phyloP scores from a whole-genome alignment of 2,113 vertebrate genomes.

The Saiga tatarica region DNA sequence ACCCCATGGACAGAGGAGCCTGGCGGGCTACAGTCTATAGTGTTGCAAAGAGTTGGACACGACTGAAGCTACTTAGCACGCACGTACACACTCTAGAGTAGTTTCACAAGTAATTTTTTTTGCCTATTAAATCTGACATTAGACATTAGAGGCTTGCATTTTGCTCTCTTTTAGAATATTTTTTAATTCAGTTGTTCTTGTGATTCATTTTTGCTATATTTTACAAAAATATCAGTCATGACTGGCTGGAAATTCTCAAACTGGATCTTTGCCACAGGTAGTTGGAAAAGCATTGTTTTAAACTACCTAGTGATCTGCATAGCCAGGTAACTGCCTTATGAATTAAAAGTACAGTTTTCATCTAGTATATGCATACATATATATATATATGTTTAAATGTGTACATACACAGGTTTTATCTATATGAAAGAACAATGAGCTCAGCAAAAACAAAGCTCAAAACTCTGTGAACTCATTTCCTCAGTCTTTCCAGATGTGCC shows the following conservation, averaged over 20 bases:
- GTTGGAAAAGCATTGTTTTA: not conserved
- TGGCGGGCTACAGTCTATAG: not conserved
- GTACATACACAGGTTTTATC: not conserved
- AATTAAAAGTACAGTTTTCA: not conserved
- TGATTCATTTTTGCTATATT: not conserved
- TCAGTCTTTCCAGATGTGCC: conserved; percentile 10
- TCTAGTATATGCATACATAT: too few relatives aligned
- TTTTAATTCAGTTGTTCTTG: conserved; percentile 2
- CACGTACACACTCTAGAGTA: not conserved
- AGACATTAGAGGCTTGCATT: not conserved
- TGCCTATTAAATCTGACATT: not conserved
- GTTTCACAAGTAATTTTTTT: not conserved
- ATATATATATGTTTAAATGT: not conserved
- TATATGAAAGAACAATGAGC: not conserved
- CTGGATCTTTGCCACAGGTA: not conserved
- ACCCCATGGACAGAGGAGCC: not conserved
- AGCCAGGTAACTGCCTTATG: not conserved
- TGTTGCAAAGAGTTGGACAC: not conserved
- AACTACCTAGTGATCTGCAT: not conserved
- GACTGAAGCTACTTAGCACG: not conserved
- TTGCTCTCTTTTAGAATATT: not conserved
- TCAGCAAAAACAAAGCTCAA: not conserved
- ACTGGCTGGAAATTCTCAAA: not conserved
- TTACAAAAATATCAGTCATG: not conserved
- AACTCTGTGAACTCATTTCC: not conserved